Percentiles rank a stretch among this genome's conserved stretches.
Conservation (phyloP, 1,140 invertebrate genomes). For the Drosophila pallidifrons region DNA sequence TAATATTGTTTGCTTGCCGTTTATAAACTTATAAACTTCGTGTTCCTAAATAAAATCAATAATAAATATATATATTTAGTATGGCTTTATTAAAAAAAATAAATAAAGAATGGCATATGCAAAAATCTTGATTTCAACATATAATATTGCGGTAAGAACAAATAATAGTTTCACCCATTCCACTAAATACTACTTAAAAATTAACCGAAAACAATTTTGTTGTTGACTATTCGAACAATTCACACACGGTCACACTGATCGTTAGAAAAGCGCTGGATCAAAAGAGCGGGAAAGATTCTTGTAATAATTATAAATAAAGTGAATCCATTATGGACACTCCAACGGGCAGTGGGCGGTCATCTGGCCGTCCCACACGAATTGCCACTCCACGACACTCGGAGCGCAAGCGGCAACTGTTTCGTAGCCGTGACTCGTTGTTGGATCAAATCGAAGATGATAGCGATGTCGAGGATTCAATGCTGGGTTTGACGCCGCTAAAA, state of each 20-base stretch:
- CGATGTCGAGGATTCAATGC: constrained; percentile 55
- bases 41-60: too few relatives aligned
- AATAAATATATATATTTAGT: too few relatives aligned
- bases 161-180: too few relatives aligned
- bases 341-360: constrained; percentile 44
- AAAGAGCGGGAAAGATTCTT: constrained; percentile 71
- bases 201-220: not conserved
- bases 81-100: too few relatives aligned
- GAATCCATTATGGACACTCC: constrained; percentile 71
- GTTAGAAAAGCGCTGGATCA: constrained; percentile 41
- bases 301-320: constrained; percentile 51
- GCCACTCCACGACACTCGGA: constrained; percentile 72
- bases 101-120: too few relatives aligned
- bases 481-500: constrained; percentile 66
- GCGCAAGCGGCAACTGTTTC: constrained; percentile 72
- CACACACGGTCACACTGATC: constrained; percentile 2
- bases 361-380: constrained; percentile 45
- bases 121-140: too few relatives aligned
- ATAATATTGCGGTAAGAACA: too few relatives aligned
- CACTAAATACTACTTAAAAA: too few relatives aligned
- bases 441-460: constrained; percentile 54
- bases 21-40: too few relatives aligned
- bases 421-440: constrained; percentile 40
- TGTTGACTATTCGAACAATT: not conserved
- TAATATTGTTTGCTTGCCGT: too few relatives aligned